phyloP scores from a whole-genome alignment of 2,888 invertebrate genomes.

The Amblyteles armatorius region DNA sequence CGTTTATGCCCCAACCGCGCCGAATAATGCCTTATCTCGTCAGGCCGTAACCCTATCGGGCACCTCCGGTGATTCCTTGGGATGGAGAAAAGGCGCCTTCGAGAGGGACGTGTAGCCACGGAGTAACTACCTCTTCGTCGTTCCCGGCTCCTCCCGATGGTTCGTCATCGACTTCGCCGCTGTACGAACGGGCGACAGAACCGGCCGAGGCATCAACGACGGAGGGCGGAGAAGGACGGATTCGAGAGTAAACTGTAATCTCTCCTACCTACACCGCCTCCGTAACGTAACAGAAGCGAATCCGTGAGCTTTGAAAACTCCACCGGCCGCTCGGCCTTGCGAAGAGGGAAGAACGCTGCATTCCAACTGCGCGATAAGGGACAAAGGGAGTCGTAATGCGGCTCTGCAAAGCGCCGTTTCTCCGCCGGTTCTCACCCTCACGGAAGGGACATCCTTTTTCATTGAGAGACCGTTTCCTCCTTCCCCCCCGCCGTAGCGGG shows the following conservation, averaged over 20 bases:
- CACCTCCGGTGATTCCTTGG: constrained; percentile 33
- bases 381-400: constrained; percentile 80
- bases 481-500: constrained; percentile 32
- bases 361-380: constrained; percentile 75
- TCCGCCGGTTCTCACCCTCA: constrained; percentile 55
- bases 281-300: constrained; percentile 51
- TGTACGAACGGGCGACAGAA: constrained; percentile 16
- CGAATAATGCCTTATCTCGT: constrained; percentile 32
- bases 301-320: constrained; percentile 50
- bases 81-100: constrained; percentile 14
- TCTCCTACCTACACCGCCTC: constrained; percentile 39
- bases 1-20: neutral
- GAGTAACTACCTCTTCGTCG: constrained; percentile 12
- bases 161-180: constrained; percentile 47
- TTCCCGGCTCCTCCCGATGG: constrained; percentile 3
- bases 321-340: neutral
- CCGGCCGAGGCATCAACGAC: neutral
- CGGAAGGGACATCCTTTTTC: constrained; percentile 48
- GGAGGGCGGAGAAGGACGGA: constrained; percentile 10
- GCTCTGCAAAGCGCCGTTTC: constrained; percentile 78
- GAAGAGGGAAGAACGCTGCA: constrained; percentile 59
- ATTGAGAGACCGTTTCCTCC: constrained; percentile 42
- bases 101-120: constrained; percentile 7
- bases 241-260: constrained; percentile 35
- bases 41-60: constrained; percentile 52